Conservation (phyloP, 2,113 vertebrate species). For the Chlamydotis undulata region DNA sequence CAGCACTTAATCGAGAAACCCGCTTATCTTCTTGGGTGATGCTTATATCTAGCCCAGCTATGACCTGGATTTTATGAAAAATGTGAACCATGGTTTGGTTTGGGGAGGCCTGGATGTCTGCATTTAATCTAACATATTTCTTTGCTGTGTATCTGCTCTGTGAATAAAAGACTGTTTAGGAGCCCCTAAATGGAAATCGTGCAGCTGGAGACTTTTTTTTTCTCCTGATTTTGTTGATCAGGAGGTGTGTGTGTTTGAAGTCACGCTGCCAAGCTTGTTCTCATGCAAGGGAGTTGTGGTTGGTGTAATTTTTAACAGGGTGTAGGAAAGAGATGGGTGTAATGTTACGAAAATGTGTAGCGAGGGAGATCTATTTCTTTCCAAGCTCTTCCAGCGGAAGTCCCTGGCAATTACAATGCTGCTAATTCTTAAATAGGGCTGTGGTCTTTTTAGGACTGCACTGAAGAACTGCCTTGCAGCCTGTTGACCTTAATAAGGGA, state of each 20-base stretch:
- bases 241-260: background rate
- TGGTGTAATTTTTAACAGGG: background rate
- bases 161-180: background rate
- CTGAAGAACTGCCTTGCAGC: conserved; percentile 13
- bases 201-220: background rate
- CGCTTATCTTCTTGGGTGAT: background rate
- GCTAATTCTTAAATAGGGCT: background rate
- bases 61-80: background rate
- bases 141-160: background rate
- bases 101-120: background rate
- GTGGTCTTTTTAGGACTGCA: conserved; percentile 8
- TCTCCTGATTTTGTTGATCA: background rate
- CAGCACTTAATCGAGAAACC: background rate
- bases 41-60: background rate
- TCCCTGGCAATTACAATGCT: background rate
- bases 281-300: background rate
- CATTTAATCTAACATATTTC: background rate
- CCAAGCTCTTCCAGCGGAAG: background rate
- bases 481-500: conserved; percentile 63
- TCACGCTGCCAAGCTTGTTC: background rate
- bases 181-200: background rate
- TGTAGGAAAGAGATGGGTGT: background rate
- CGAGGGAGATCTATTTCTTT: background rate
- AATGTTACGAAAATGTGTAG: background rate
- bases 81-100: background rate